A percentile compares a stretch with the other conserved stretches of the same genome.
Evolutionary conservation across 2,797 vertebrate species (phyloP).

Genomic region (Scolopax bukidnonensis): DNA sequence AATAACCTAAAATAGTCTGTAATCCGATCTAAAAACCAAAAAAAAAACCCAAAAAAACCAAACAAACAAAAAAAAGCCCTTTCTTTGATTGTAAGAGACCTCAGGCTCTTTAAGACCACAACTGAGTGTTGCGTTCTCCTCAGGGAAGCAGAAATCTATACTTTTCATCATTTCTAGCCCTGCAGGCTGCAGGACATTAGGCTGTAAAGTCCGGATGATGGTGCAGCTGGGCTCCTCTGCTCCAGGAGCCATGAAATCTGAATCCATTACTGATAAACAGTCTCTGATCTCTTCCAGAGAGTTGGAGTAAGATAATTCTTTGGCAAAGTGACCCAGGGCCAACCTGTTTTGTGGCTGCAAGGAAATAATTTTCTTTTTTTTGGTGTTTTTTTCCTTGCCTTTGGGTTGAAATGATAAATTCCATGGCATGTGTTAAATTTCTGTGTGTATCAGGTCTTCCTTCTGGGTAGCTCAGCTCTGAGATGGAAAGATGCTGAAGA

Average conservation of each 20-base stretch:
- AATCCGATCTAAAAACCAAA: conserved; percentile 1
- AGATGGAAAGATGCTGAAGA: background rate
- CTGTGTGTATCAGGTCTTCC: background rate
- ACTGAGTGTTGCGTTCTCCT: background rate
- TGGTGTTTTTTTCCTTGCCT: background rate
- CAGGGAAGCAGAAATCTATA: conserved; percentile 4
- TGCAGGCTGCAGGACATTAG: background rate
- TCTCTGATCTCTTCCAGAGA: background rate
- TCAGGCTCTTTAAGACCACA: background rate
- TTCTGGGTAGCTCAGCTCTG: background rate
- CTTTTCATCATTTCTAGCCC: conserved; percentile 14
- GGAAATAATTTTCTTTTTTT: background rate
- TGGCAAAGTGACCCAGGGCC: background rate
- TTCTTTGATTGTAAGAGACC: conserved; percentile 19
- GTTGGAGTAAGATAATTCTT: background rate
- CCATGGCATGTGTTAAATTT: background rate
- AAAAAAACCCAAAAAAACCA: too few species aligned
- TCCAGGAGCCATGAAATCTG: conserved; percentile 9
- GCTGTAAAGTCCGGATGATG: conserved; percentile 8
- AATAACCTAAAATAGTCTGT: background rate
- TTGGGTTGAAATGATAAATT: background rate
- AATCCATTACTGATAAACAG: background rate
- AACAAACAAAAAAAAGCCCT: too few species aligned
- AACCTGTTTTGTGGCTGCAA: background rate
- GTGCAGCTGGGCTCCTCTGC: background rate